Evolutionary conservation across 1,140 invertebrate species (phyloP), one percentile per base, ranked within the genome.

Genomic region (Nylanderia fulva): DNA sequence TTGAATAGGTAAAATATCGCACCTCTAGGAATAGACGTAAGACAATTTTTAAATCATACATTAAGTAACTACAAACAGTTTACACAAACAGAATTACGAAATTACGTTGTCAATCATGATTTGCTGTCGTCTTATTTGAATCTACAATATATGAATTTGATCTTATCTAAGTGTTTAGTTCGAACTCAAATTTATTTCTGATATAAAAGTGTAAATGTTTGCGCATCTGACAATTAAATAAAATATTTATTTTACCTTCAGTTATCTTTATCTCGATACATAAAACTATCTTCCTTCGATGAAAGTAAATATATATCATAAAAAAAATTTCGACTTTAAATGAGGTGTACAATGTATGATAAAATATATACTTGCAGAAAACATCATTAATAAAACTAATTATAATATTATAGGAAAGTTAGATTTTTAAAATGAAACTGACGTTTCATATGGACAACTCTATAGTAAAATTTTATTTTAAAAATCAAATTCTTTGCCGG

Each of bases 111-210:
- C 3, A 48, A 48, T 6, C 15, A 8, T 6, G 36, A n/a, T n/a
- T 4, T 80, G 77, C 56, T 33, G 18, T 60, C 4, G n/a, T 29
- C 24, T 54, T 80, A 0, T 2, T 24, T 58, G 33, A 80, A 39
- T 11, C 58, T 36, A n/a, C n/a, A n/a, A n/a, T n/a, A n/a, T n/a
- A n/a, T 15, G 15, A 71, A 24, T 33, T 71, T 54, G 24, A 66
- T 64, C 21, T 29, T 15, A 4, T 71, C 21, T 56, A 71, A 42
- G n/a, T 42, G 4, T 18, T 13, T 33, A 39, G n/a, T n/a, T 48
- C 29, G n/a, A 58, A 3, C n/a, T 80, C 64, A 72, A 71, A 82
- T 82, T 82, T 80, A 36, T 71, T 68, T 58, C 21, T 33, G 9
- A 6, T 2, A 45, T 48, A 1, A 63, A 13, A 18, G 18, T 48